These are phyloP conservation scores for Drosophila vallismaia DNA, from an alignment of 2,888 invertebrate species.

Conservation along the genomic window DNA sequence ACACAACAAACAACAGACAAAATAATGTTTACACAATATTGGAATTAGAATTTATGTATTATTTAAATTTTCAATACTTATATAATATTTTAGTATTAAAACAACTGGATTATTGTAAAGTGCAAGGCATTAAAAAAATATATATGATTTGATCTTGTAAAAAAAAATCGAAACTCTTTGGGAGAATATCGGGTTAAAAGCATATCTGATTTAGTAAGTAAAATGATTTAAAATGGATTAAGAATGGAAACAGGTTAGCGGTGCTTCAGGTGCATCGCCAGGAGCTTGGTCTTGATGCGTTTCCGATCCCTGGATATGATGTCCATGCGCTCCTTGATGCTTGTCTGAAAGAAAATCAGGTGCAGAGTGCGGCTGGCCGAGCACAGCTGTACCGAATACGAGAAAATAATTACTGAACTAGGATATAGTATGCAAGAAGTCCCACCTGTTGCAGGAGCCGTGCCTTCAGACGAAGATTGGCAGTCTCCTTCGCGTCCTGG, in stretches of 20 bases:
- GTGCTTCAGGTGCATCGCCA: slow-evolving; percentile 65
- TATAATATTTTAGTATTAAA: neutral
- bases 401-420: neutral
- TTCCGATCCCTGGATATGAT: slow-evolving; percentile 81
- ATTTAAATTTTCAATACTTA: neutral
- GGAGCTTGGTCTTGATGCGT: slow-evolving; percentile 72
- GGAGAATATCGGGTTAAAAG: neutral
- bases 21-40: neutral
- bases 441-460: slow-evolving; percentile 81
- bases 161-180: neutral
- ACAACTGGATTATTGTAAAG: neutral
- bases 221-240: neutral
- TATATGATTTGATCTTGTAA: neutral
- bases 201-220: neutral
- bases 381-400: slow-evolving; percentile 61
- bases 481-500: slow-evolving; percentile 61
- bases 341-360: slow-evolving; percentile 77
- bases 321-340: slow-evolving; percentile 81
- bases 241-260: slow-evolving; percentile 16
- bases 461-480: slow-evolving; percentile 80
- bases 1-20: neutral
- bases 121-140: neutral
- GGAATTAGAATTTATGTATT: neutral
- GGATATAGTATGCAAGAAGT: neutral
- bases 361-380: slow-evolving; percentile 80